Conservation (phyloP, 2,888 invertebrate species). For the Julus scandinavius region DNA sequence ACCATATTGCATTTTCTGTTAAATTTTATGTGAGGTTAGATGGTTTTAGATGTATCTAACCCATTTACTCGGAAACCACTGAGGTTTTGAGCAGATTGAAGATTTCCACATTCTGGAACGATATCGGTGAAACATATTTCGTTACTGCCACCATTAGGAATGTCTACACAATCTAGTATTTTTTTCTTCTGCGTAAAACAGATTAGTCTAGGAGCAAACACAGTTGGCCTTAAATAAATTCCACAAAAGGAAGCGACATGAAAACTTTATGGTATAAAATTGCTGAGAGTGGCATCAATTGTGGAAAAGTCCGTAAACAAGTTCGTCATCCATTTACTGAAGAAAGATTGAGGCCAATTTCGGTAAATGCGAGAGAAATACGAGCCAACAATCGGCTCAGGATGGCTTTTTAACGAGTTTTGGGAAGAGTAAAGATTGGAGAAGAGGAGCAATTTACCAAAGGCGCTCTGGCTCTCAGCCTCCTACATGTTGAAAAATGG, state of each 20-base stretch:
- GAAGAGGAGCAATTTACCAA: background rate
- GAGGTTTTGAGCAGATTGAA: too few species aligned
- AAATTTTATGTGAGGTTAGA: too few species aligned
- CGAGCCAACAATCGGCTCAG: slow-evolving; percentile 27
- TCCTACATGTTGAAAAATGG: background rate
- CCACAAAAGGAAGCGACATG: slow-evolving; percentile 3
- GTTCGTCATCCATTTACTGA: slow-evolving; percentile 14
- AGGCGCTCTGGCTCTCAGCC: background rate
- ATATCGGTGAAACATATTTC: too few species aligned
- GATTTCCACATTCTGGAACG: too few species aligned
- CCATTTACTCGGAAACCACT: too few species aligned
- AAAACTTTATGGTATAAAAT: slow-evolving; percentile 6
- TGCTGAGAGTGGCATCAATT: background rate
- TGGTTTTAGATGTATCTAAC: too few species aligned
- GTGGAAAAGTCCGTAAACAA: slow-evolving; percentile 33
- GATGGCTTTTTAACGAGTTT: slow-evolving; percentile 27
- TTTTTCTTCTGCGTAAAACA: background rate
- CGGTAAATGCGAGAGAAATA: background rate
- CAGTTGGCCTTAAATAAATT: background rate
- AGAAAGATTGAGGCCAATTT: slow-evolving; percentile 19
- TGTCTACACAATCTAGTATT: too few species aligned
- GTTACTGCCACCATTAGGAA: too few species aligned
- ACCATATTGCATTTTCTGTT: too few species aligned
- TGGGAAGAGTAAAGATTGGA: slow-evolving; percentile 21
- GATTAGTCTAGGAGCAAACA: background rate